Base-by-base conservation (phyloP, 2,113 vertebrate genomes). In the Daubentonia madagascariensis region DNA sequence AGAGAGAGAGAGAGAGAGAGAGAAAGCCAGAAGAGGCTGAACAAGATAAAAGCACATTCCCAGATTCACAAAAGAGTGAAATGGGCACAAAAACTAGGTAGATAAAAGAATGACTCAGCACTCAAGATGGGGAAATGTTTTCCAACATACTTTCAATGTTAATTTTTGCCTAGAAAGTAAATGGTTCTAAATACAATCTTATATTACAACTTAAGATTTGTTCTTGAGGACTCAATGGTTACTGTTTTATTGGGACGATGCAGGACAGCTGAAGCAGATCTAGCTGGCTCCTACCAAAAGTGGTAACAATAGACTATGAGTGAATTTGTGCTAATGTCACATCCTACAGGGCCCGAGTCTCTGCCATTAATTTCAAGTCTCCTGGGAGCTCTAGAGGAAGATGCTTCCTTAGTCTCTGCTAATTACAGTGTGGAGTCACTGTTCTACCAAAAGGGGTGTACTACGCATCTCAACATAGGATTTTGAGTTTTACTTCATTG, bases 81-180 rank as follows among this genome's bases (percentile, higher is more conserved):
- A 20, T 70, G n/a, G 45, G 35, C 65, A 91, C 45, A 95, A 72
- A 85, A 52, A 85, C 65, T 40, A 95, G 37, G 43, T 59, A 76
- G 52, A 92, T 40, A 81, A 67, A 76, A 75, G 32, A 93, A 76
- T 52, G 57, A 80, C 45, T 95, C 73, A 50, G 35, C 3, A 11
- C 92, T 80, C 43, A 70, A 80, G 28, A 78, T 10, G 17, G 1
- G 23, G 57, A 78, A 89, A 92, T 72, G 32, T 87, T 95, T 80
- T 54, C 65, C 17, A 93, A 61, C 20, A 84, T 45, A 93, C 6
- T 83, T 68, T 54, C n/a, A 45, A 48, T 37, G 25, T 95, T 84
- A 61, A 85, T 92, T 88, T 96, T 96, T 91, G 86, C 5, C 81
- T 78, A 50, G 75, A 79, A 95, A 79, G 37, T 52, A 84, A 95